Evolutionary conservation across 2,888 invertebrate species (phyloP).

Genomic region (Byasa hedistus): DNA sequence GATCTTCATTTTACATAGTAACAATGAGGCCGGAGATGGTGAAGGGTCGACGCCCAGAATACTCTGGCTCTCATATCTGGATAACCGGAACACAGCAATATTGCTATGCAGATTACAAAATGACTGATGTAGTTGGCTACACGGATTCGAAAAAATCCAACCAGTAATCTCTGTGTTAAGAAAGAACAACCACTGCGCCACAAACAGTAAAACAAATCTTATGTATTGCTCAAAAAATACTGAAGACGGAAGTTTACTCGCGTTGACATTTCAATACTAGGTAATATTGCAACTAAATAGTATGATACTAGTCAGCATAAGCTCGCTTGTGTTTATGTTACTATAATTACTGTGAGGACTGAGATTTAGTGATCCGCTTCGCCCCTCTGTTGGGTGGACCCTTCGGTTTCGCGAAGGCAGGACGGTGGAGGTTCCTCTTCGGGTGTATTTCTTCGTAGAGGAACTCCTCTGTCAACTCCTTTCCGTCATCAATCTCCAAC

Average conservation of each 20-base stretch:
- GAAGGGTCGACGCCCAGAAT: no score
- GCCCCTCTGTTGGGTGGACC: conserved; percentile 96
- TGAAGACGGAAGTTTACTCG: neutral
- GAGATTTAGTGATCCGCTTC: conserved; percentile 89
- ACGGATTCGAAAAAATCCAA: no score
- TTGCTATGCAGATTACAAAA: no score
- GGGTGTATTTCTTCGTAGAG: conserved; percentile 97
- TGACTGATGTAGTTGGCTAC: no score
- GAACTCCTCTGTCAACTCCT: conserved; percentile 93
- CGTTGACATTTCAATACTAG: neutral
- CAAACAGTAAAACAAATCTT: no score
- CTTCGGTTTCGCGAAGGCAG: conserved; percentile 97
- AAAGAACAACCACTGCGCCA: no score
- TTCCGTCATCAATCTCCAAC: conserved; percentile 95
- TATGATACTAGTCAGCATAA: conserved; percentile 25
- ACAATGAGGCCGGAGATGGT: no score
- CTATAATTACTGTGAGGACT: conserved; percentile 60
- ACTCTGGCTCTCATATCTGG: no score
- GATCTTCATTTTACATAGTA: no score
- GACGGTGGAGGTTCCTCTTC: conserved; percentile 90
- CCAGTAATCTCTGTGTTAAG: no score
- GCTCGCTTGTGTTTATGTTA: conserved; percentile 5
- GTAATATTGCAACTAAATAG: conserved; percentile 31
- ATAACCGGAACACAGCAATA: no score
- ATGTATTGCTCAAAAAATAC: no score